A percentile compares a stretch with the other conserved stretches of the same genome.
Conservation (phyloP, 2,113 vertebrate genomes). For the Procavia capensis region DNA sequence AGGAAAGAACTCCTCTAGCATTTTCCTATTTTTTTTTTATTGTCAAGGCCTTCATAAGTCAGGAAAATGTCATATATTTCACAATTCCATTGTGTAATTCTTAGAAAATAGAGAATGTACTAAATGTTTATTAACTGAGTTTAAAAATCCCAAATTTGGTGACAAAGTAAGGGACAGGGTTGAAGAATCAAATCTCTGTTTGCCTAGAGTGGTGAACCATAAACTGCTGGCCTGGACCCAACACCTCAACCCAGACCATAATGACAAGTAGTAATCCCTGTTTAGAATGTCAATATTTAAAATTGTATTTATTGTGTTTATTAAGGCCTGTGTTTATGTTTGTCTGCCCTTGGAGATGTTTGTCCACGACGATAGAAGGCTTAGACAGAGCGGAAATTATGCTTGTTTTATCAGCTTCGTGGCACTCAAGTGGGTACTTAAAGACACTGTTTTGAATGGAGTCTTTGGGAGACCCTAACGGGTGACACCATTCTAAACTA, state of each 20-base stretch:
- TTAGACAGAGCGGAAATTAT: conserved; percentile 9
- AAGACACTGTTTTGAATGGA: background rate
- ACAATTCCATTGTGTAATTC: background rate
- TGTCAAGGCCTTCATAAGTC: background rate
- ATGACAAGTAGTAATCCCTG: conserved; percentile 34
- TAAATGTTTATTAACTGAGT: conserved; percentile 33
- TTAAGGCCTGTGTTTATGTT: conserved; percentile 26
- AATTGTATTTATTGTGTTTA: conserved; percentile 50
- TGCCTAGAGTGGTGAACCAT: background rate
- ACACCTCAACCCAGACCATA: background rate
- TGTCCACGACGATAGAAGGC: conserved; percentile 17
- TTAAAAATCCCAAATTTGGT: conserved; percentile 50
- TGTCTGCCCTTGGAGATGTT: conserved; percentile 26
- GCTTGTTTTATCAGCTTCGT: background rate
- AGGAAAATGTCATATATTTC: background rate
- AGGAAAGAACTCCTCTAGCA: background rate
- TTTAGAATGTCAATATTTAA: conserved; percentile 45
- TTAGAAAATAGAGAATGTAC: conserved; percentile 1
- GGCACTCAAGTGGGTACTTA: conserved; percentile 32
- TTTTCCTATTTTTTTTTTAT: conserved; percentile 39
- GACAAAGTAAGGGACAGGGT: background rate
- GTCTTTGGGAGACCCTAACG: conserved; percentile 31
- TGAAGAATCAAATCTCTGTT: conserved; percentile 48
- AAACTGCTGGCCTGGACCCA: background rate
- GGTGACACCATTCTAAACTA: conserved; percentile 37